Evolutionary conservation across 2,888 invertebrate genomes (phyloP), one percentile per base, ranked within the genome.

Genomic region (Ophion costatus): DNA sequence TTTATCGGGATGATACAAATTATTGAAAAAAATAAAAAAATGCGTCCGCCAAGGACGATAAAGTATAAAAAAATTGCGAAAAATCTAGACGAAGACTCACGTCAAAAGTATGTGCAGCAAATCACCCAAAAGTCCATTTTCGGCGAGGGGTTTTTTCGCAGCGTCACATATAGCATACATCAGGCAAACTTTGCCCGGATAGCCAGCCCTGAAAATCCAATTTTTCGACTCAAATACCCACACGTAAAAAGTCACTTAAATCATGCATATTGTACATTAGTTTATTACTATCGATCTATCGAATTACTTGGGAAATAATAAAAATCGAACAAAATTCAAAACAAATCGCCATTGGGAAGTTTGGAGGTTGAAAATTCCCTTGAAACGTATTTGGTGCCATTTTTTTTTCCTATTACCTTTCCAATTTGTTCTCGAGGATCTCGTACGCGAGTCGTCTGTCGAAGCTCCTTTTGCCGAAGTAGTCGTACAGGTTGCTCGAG

Each of bases 61-160:
- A 17, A 17, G 51, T 14, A 79, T 79, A 59, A 70, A 45, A 57
- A 67, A 59, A 11, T 59, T 38, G 2, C 5, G 1, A 22, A 66
- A 20, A 24, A 69, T 77, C 42, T 24, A 6, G 4, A 24, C n/a
- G 24, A 22, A 61, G n/a, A 86, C 87, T 95, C 94, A 97, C 97
- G 96, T 96, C 84, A 97, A 95, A 83, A 96, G 91, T 57, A 96
- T 94, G 90, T 96, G 95, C 57, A 97, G 93, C 85, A 97, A 92
- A 91, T 96, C 96, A 4, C 97, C 96, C 64, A 96, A 89, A 9
- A 96, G 91, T 10, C 97, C 96, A 90, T 96, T 96, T 77, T 94
- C 92, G 7, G 86, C 86, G 80, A 95, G 92, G 75, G 95, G 95
- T 22, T 93, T 91, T 38, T 93, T 94, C 42, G 95, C 94, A 78